Conservation (phyloP, 2,888 invertebrate species). For the Sarcophaga variegata region DNA sequence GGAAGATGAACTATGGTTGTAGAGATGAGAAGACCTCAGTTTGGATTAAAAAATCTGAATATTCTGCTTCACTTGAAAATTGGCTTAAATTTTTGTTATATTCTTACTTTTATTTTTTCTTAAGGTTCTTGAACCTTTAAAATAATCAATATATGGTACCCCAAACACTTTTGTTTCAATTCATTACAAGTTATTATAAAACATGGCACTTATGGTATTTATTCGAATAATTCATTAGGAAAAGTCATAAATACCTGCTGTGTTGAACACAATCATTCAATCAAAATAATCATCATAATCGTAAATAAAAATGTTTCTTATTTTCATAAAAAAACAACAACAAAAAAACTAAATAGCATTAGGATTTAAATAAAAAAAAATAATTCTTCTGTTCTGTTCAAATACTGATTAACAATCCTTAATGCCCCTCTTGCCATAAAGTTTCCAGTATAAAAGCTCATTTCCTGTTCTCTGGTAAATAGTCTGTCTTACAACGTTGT, state of each 20-base stretch:
- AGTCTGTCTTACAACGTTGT: constrained; percentile 45
- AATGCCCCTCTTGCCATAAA: too few species aligned
- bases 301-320: constrained; percentile 65
- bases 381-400: background rate
- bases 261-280: constrained; percentile 69
- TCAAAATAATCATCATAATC: constrained; percentile 61
- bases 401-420: background rate
- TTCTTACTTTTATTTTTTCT: too few species aligned
- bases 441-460: constrained; percentile 60
- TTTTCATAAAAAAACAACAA: background rate
- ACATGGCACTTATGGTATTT: too few species aligned
- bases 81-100: too few species aligned
- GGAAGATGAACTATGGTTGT: too few species aligned
- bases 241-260: constrained; percentile 52
- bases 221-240: constrained; percentile 9
- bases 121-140: too few species aligned
- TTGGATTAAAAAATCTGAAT: too few species aligned
- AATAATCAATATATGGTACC: too few species aligned
- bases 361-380: constrained; percentile 16
- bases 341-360: constrained; percentile 1
- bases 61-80: too few species aligned
- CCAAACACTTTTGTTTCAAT: too few species aligned
- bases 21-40: too few species aligned
- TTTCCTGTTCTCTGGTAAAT: constrained; percentile 27
- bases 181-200: too few species aligned